Conservation (phyloP, 2,113 vertebrate species). For the Pungitius pungitius region DNA sequence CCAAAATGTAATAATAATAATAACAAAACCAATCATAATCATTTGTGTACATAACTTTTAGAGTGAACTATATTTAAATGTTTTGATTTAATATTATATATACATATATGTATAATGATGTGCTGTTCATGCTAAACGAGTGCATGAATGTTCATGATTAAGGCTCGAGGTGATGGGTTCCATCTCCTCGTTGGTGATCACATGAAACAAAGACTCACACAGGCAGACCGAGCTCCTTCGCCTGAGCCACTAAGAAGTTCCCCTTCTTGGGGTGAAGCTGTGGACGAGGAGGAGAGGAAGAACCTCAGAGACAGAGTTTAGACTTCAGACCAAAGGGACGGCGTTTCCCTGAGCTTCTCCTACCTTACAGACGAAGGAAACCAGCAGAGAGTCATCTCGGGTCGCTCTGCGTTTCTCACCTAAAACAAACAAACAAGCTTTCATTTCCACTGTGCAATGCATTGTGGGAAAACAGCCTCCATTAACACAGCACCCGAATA, state of each 20-base stretch:
- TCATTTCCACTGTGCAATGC: not conserved
- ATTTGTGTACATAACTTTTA: too few species aligned
- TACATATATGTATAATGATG: too few species aligned
- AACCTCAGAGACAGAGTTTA: not conserved
- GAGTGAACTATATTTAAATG: too few species aligned
- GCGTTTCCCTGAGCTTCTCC: not conserved
- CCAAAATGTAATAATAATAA: too few species aligned
- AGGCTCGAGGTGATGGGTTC: too few species aligned
- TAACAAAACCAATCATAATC: too few species aligned
- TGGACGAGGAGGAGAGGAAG: not conserved
- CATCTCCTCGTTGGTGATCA: too few species aligned
- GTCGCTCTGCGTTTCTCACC: slow-evolving; percentile 33
- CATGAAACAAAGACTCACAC: slow-evolving; percentile 83
- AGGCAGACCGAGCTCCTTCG: slow-evolving; percentile 89
- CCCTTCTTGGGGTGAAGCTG: slow-evolving; percentile 88
- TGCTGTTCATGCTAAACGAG: too few species aligned
- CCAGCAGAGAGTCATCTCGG: slow-evolving; percentile 82
- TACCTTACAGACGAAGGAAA: slow-evolving; percentile 94
- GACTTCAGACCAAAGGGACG: not conserved
- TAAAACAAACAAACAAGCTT: slow-evolving; percentile 8
- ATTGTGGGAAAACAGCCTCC: not conserved
- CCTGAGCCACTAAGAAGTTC: slow-evolving; percentile 88
- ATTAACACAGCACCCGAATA: not conserved
- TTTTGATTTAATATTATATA: too few species aligned
- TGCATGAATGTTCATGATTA: too few species aligned